Evolutionary conservation across 1,140 invertebrate species (phyloP).

Genomic region (Drosophila miranda): DNA sequence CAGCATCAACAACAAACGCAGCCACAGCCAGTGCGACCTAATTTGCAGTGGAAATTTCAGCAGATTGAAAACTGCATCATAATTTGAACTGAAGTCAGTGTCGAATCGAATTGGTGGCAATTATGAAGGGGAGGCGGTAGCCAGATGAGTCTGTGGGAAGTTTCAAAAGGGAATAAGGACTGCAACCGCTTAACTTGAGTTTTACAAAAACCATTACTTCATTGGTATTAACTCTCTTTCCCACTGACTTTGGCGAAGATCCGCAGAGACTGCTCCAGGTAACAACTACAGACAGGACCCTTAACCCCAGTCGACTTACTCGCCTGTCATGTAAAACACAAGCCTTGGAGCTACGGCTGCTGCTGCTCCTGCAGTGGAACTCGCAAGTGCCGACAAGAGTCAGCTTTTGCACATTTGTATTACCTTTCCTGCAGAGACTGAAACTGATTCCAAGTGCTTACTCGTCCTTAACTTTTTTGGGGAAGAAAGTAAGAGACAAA

Average conservation of each 20-base stretch:
- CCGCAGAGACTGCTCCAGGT: slow-evolving; percentile 14
- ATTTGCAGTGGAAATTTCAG: slow-evolving; percentile 36
- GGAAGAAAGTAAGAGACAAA: slow-evolving; percentile 68
- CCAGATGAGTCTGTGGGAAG: no score
- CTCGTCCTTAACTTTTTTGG: slow-evolving; percentile 18
- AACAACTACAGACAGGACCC: slow-evolving; percentile 44
- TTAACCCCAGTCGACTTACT: slow-evolving; percentile 50
- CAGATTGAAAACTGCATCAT: slow-evolving; percentile 19
- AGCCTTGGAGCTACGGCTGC: slow-evolving; percentile 46
- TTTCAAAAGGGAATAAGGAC: no score
- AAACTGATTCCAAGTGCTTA: slow-evolving; percentile 18
- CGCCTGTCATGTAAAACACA: slow-evolving; percentile 73
- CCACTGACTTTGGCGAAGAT: slow-evolving; percentile 7
- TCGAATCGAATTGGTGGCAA: no score
- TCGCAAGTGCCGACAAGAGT: slow-evolving; percentile 67
- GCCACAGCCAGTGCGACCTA: slow-evolving; percentile 52
- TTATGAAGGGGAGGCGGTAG: no score
- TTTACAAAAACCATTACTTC: no score
- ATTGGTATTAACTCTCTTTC: neutral
- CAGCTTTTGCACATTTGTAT: slow-evolving; percentile 66
- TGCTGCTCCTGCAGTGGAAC: slow-evolving; percentile 10
- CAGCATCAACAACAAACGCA: slow-evolving; percentile 23
- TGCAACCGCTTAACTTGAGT: no score
- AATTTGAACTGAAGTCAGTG: no score
- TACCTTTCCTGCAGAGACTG: slow-evolving; percentile 10